Conservation (phyloP, 2,888 invertebrate species). For the Apotomis betuletana region DNA sequence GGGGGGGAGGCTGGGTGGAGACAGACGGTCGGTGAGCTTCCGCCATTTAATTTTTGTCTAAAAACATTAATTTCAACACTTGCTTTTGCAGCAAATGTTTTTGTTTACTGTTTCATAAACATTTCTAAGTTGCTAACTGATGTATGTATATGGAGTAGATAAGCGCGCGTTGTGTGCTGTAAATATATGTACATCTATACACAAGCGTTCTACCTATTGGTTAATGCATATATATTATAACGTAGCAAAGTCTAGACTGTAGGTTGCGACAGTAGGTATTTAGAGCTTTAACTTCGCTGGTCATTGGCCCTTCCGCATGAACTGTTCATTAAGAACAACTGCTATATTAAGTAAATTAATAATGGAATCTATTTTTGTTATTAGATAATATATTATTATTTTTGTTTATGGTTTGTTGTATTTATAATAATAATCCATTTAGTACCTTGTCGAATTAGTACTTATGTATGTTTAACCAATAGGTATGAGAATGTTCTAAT, state of each 20-base stretch:
- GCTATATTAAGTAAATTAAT: background rate
- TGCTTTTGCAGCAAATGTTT: constrained; percentile 57
- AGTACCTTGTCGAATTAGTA: background rate
- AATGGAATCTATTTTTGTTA: background rate
- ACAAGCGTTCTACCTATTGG: constrained; percentile 30
- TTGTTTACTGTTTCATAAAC: constrained; percentile 63
- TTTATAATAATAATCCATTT: constrained; percentile 14
- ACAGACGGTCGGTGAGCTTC: constrained; percentile 75
- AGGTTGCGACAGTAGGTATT: constrained; percentile 37
- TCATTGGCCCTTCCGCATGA: constrained; percentile 37
- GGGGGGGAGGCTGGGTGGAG: constrained; percentile 82
- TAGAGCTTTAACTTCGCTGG: constrained; percentile 41
- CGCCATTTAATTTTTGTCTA: constrained; percentile 74
- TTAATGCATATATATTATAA: constrained; percentile 25
- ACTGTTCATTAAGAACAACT: constrained; percentile 4
- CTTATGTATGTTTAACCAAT: no score
- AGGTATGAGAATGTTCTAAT: constrained; percentile 5
- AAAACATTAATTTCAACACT: constrained; percentile 49
- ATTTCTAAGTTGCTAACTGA: constrained; percentile 49
- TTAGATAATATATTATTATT: background rate
- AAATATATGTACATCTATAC: constrained; percentile 30
- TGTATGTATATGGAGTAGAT: constrained; percentile 41
- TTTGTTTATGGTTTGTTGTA: constrained; percentile 8
- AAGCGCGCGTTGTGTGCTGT: constrained; percentile 38
- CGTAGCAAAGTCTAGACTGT: constrained; percentile 39